These are phyloP conservation scores for Heteropelma amictum DNA, from an alignment of 2,888 invertebrate species.

Conservation along the genomic window DNA sequence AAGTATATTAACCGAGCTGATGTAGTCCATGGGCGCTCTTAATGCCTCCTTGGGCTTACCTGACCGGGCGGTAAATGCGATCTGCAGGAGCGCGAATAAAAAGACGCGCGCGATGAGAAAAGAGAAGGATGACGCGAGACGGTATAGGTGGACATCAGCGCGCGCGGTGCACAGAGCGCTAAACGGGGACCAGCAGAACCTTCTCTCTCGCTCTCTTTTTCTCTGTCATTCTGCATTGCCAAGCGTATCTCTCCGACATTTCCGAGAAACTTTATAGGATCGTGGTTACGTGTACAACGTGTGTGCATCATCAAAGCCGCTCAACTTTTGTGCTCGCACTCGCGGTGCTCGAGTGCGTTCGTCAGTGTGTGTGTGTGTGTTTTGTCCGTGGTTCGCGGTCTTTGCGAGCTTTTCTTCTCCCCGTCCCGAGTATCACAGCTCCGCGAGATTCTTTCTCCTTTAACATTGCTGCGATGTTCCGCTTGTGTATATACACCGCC, in stretches of 20 bases:
- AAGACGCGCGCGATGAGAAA: conserved; percentile 16
- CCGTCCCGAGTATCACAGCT: conserved; percentile 8
- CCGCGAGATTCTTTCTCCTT: conserved; percentile 37
- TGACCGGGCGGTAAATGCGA: conserved; percentile 32
- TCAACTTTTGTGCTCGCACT: conserved; percentile 16
- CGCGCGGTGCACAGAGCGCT: conserved; percentile 17
- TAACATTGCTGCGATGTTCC: conserved; percentile 6
- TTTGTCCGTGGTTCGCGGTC: conserved; percentile 21
- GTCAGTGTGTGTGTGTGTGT: background rate
- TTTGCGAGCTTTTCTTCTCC: conserved; percentile 35
- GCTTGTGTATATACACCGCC: background rate
- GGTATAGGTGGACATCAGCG: conserved; percentile 17
- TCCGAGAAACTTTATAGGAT: conserved; percentile 53
- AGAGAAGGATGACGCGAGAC: conserved; percentile 21
- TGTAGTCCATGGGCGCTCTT: conserved; percentile 1
- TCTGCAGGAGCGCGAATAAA: conserved; percentile 29
- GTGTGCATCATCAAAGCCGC: conserved; percentile 29
- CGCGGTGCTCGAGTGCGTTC: background rate
- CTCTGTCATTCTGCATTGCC: conserved; percentile 33
- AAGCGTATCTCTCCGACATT: conserved; percentile 47
- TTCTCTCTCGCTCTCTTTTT: background rate
- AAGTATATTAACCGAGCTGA: background rate
- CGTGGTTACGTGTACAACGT: conserved; percentile 50
- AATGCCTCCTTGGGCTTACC: conserved; percentile 27
- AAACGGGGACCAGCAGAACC: conserved; percentile 16